Percentiles rank a stretch among this genome's conserved stretches.
Conservation (phyloP, 2,113 vertebrate genomes). For the Galeopterus variegatus region DNA sequence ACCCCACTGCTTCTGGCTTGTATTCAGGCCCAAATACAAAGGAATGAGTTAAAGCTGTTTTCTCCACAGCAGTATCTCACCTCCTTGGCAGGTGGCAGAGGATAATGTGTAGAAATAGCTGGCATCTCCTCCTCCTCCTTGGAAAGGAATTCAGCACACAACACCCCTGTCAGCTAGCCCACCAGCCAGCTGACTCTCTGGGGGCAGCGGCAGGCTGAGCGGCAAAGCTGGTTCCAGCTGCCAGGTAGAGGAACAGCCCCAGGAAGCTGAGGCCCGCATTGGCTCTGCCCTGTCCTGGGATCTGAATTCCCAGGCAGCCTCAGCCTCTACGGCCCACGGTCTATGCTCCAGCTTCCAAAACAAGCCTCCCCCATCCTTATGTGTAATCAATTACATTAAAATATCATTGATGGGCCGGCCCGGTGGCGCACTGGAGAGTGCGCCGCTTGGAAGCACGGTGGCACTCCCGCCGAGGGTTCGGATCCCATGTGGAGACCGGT, state of each 20-base stretch:
- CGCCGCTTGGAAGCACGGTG: too few relatives aligned
- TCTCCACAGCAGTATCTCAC: constrained; percentile 71
- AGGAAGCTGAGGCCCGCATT: background rate
- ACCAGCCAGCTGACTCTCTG: constrained; percentile 73
- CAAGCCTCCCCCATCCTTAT: background rate
- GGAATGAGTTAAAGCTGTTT: constrained; percentile 79
- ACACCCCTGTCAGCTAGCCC: constrained; percentile 66
- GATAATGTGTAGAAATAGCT: constrained; percentile 65
- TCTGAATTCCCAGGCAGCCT: background rate
- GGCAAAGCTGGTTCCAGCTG: constrained; percentile 47
- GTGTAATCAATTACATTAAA: constrained; percentile 52
- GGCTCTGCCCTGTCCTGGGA: background rate
- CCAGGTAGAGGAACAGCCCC: background rate
- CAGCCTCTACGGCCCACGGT: background rate
- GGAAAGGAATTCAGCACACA: constrained; percentile 73
- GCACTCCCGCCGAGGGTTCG: too few relatives aligned
- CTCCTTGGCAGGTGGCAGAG: constrained; percentile 81
- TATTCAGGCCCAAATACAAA: constrained; percentile 68
- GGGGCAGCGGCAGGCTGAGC: background rate
- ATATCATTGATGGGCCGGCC: too few relatives aligned
- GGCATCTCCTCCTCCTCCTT: constrained; percentile 76
- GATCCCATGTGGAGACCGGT: too few relatives aligned
- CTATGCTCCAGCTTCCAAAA: background rate
- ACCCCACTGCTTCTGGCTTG: constrained; percentile 75
- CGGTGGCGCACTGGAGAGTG: too few relatives aligned